Evolutionary conservation across 2,113 vertebrate genomes (phyloP).

Genomic region (Ranitomeya variabilis): DNA sequence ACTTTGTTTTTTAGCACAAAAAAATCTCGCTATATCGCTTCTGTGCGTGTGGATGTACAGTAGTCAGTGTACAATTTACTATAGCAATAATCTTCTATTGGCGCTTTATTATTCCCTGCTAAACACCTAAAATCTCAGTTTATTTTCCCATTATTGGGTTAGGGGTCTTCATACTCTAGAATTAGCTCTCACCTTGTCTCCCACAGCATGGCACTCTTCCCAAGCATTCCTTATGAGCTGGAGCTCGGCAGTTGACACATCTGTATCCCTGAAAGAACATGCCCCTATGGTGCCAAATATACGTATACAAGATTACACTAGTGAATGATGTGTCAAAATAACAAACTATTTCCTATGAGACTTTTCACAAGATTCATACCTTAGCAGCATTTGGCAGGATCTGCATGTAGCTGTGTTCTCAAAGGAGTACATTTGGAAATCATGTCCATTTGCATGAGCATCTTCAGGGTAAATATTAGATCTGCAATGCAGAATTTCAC

Average conservation of each 20-base stretch:
- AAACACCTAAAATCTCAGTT: not conserved
- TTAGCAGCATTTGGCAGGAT: conserved; percentile 91
- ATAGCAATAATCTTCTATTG: not conserved
- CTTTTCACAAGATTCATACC: conserved; percentile 69
- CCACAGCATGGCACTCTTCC: conserved; percentile 82
- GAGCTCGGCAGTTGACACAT: conserved; percentile 83
- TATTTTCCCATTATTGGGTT: not conserved
- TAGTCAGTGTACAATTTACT: too few relatives aligned
- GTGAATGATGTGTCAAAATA: not conserved
- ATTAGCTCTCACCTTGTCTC: conserved; percentile 72
- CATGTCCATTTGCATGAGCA: conserved; percentile 82
- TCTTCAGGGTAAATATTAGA: conserved; percentile 93
- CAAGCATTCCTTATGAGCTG: conserved; percentile 93
- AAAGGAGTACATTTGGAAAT: conserved; percentile 96
- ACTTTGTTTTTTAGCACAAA: too few relatives aligned
- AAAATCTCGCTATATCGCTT: too few relatives aligned
- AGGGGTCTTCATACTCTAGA: not conserved
- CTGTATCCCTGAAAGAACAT: conserved; percentile 92
- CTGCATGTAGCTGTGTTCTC: conserved; percentile 88
- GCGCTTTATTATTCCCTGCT: not conserved
- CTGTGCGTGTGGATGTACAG: too few relatives aligned
- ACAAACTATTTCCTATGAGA: not conserved
- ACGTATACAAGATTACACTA: not conserved
- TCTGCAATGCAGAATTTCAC: conserved; percentile 64
- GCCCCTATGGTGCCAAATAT: conserved; percentile 72